These are phyloP conservation scores for Chloroclystis v-ata DNA, from an alignment of 2,888 invertebrate genomes.

Conservation along the genomic window DNA sequence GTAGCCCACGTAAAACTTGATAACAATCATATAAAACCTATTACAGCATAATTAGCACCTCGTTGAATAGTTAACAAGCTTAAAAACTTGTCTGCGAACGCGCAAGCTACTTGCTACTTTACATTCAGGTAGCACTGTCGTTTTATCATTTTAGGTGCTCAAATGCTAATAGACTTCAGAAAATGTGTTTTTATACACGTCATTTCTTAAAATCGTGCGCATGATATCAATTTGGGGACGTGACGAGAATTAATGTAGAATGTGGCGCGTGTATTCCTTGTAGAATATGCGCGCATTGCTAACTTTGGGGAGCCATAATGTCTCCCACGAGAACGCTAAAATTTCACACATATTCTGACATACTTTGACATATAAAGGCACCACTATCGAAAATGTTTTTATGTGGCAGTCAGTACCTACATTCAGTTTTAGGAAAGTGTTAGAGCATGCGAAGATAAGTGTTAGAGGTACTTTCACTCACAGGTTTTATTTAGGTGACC, in stretches of 20 bases:
- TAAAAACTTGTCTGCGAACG: too few species aligned
- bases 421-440: slow-evolving; percentile 16
- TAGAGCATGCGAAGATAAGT: slow-evolving; percentile 16
- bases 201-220: slow-evolving; percentile 62
- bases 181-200: slow-evolving; percentile 59
- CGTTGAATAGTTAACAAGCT: slow-evolving; percentile 33
- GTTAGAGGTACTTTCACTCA: slow-evolving; percentile 22
- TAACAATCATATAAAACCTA: too few species aligned
- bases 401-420: too few species aligned
- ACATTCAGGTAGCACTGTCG: slow-evolving; percentile 41
- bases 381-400: too few species aligned
- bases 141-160: slow-evolving; percentile 50
- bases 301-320: slow-evolving; percentile 20
- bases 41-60: slow-evolving; percentile 19
- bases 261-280: slow-evolving; percentile 35
- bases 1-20: too few species aligned
- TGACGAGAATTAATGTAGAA: slow-evolving; percentile 46
- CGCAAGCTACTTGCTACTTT: slow-evolving; percentile 14
- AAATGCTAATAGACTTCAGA: slow-evolving; percentile 48
- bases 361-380: slow-evolving; percentile 17
- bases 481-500: slow-evolving; percentile 23
- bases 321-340: slow-evolving; percentile 26
- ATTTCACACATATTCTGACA: slow-evolving; percentile 18
- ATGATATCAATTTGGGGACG: slow-evolving; percentile 61
- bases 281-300: slow-evolving; percentile 16